These are phyloP conservation scores for Sphaeramia orbicularis DNA, from an alignment of 2,797 vertebrate genomes.

Conservation along the genomic window DNA sequence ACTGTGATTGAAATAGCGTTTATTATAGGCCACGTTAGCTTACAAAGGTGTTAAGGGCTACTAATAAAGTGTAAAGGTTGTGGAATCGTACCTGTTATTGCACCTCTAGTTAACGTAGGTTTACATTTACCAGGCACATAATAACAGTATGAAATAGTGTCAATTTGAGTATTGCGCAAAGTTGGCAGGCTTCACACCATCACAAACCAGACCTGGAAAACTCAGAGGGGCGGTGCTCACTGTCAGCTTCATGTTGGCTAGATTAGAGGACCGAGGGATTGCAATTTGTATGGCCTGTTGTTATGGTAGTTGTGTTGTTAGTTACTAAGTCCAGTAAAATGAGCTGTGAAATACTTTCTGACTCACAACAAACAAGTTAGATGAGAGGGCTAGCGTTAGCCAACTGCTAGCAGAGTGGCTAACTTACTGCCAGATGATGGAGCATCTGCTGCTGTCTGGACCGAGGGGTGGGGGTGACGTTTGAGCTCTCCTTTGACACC, in stretches of 20 bases:
- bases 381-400: neutral
- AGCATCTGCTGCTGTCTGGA: conserved; percentile 33
- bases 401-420: conserved; percentile 3
- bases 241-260: conserved; percentile 37
- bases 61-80: neutral
- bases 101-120: neutral
- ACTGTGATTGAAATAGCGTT: conserved; percentile 55
- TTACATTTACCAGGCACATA: neutral
- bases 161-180: conserved; percentile 53
- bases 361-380: neutral
- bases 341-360: neutral
- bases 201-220: conserved; percentile 71
- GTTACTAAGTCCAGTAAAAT: accelerated
- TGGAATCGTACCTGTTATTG: accelerated
- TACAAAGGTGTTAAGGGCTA: neutral
- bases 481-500: conserved; percentile 2
- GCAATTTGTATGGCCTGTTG: neutral
- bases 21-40: conserved; percentile 58
- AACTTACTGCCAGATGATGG: conserved; percentile 19
- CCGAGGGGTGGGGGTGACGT: conserved; percentile 21
- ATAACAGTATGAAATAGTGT: conserved; percentile 3
- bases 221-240: conserved; percentile 74
- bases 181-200: conserved; percentile 65
- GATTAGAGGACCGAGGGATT: neutral
- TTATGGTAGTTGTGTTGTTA: neutral